phyloP scores from a whole-genome alignment of 2,113 vertebrate species.

The Fregetta grallaria region DNA sequence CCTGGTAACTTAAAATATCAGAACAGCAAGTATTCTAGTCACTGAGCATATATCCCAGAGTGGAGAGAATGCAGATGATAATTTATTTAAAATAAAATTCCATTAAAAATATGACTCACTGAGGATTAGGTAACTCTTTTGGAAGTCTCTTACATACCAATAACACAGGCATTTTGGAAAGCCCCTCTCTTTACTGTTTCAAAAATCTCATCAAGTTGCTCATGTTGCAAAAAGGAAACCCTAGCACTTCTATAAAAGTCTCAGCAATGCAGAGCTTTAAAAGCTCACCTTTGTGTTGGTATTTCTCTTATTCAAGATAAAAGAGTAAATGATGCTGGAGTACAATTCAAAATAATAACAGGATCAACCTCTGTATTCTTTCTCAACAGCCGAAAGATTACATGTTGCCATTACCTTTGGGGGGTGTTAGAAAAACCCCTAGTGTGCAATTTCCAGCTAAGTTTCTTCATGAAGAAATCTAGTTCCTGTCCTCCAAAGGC shows the following conservation, averaged over 20 bases:
- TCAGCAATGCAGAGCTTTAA: background rate
- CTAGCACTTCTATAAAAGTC: background rate
- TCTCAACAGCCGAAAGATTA: constrained; percentile 2
- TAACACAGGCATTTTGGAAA: background rate
- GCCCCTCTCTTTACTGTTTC: background rate
- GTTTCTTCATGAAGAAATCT: background rate
- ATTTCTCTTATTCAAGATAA: background rate
- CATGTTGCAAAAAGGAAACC: background rate
- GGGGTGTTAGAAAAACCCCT: background rate
- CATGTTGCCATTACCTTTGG: background rate
- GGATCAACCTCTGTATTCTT: background rate
- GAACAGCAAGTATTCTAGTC: background rate
- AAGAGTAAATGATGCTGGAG: background rate
- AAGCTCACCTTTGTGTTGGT: background rate
- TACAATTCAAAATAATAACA: background rate
- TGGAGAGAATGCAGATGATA: background rate
- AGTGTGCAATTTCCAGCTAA: background rate
- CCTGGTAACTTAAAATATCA: background rate
- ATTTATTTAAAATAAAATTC: background rate
- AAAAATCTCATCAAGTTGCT: background rate
- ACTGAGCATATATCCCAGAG: background rate
- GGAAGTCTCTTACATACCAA: background rate
- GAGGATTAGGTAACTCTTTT: background rate
- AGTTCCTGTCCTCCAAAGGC: background rate
- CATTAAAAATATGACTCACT: background rate